phyloP scores from a whole-genome alignment of 2,113 vertebrate species.

The Mobula hypostoma region DNA sequence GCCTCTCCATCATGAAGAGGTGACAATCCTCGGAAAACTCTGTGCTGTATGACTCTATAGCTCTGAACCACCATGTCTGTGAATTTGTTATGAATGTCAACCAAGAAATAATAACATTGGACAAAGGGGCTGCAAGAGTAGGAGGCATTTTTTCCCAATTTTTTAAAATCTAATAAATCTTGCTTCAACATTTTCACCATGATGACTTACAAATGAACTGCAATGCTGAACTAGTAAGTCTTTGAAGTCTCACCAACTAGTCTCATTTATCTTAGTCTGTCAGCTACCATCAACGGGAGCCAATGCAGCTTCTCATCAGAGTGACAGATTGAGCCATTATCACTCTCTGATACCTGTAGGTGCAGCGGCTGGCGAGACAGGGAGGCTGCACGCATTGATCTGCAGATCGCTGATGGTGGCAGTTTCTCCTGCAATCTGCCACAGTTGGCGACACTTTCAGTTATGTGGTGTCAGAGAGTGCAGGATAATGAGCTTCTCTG shows the following conservation, averaged over 20 bases:
- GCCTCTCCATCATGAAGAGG: no score
- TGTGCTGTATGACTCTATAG: no score
- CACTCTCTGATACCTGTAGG: conserved; percentile 55
- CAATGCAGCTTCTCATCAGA: conserved; percentile 58
- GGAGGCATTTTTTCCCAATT: neutral
- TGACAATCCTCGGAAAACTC: no score
- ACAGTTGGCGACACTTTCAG: conserved; percentile 62
- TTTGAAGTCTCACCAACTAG: conserved; percentile 52
- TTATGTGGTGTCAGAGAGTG: conserved; percentile 52
- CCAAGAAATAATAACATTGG: neutral
- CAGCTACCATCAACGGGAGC: conserved; percentile 47
- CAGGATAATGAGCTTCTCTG: conserved; percentile 47
- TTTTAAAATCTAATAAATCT: neutral
- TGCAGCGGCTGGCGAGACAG: conserved; percentile 51
- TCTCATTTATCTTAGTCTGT: conserved; percentile 59
- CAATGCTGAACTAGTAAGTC: conserved; percentile 54
- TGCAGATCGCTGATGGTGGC: conserved; percentile 47
- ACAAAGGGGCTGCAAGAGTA: neutral
- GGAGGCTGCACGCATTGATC: conserved; percentile 60
- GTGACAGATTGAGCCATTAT: conserved; percentile 66
- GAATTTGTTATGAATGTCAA: neutral
- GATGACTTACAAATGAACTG: conserved; percentile 46
- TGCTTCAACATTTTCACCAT: conserved; percentile 42
- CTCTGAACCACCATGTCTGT: no score
- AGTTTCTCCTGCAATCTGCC: conserved; percentile 52